phyloP scores from a whole-genome alignment of 2,888 invertebrate species.

The Dioctria rufipes region DNA sequence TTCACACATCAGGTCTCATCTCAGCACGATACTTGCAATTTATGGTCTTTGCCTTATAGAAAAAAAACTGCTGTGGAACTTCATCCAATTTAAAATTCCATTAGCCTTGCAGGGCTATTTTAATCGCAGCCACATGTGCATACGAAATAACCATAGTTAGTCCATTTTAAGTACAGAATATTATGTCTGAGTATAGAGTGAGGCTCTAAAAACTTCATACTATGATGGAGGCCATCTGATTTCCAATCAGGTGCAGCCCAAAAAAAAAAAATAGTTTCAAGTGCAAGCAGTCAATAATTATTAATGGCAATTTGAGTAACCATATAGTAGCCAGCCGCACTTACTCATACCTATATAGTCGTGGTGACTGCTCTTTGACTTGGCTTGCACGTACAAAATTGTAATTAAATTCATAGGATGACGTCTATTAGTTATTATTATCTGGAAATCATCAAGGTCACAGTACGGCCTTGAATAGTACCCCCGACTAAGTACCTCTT shows the following conservation, averaged over 20 bases:
- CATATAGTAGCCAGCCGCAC: too few relatives aligned
- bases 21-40: too few relatives aligned
- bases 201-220: neutral
- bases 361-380: neutral
- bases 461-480: constrained; percentile 3
- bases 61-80: neutral
- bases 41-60: too few relatives aligned
- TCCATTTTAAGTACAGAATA: constrained; percentile 5
- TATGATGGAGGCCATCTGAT: constrained; percentile 9
- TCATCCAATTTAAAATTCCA: constrained; percentile 42
- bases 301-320: too few relatives aligned
- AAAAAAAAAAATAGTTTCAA: constrained; percentile 14
- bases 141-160: constrained; percentile 2
- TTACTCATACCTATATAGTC: too few relatives aligned
- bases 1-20: too few relatives aligned
- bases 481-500: neutral
- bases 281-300: neutral
- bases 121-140: constrained; percentile 21
- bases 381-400: neutral
- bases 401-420: constrained; percentile 38
- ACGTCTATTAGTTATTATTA: constrained; percentile 17
- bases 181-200: too few relatives aligned
- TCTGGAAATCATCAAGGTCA: constrained; percentile 34
- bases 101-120: constrained; percentile 32
- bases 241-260: constrained; percentile 23